Evolutionary conservation across 1,140 invertebrate genomes (phyloP).

Genomic region (Drosophila willistoni): DNA sequence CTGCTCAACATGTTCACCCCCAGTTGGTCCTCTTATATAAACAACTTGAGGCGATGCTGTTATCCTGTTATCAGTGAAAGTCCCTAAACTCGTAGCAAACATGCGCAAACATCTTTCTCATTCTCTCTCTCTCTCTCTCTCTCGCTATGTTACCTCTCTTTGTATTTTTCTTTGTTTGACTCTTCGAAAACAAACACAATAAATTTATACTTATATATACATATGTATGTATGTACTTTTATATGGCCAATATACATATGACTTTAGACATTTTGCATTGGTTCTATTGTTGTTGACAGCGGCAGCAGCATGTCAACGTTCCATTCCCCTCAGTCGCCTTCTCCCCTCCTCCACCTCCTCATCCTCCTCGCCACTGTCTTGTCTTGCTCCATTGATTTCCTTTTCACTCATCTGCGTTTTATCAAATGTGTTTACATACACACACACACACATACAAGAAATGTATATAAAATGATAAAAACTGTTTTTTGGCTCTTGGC

Average conservation of each 20-base stretch:
- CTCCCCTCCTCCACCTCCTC: not conserved
- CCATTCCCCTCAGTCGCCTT: constrained; percentile 14
- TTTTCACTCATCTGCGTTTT: constrained; percentile 42
- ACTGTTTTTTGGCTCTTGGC: constrained; percentile 28
- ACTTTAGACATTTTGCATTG: constrained; percentile 32
- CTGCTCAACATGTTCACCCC: not conserved
- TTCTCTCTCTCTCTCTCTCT: not conserved
- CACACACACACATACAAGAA: not conserved
- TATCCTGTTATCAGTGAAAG: constrained; percentile 11
- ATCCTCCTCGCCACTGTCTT: not conserved
- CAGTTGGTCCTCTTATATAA: not conserved
- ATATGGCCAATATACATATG: constrained; percentile 17
- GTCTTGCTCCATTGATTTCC: constrained; percentile 46
- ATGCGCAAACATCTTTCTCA: constrained; percentile 2
- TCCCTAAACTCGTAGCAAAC: constrained; percentile 1
- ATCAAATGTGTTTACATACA: constrained; percentile 25
- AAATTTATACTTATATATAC: not conserved
- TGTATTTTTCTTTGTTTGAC: not conserved
- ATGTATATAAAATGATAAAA: constrained; percentile 13
- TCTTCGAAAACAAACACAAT: constrained; percentile 1
- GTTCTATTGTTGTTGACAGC: constrained; percentile 30
- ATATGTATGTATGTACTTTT: not conserved
- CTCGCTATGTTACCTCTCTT: not conserved
- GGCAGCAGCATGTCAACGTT: constrained; percentile 15
- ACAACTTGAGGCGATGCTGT: not conserved